These are phyloP conservation scores for Gerris buenoi DNA, from an alignment of 1,140 invertebrate genomes.

Conservation along the genomic window DNA sequence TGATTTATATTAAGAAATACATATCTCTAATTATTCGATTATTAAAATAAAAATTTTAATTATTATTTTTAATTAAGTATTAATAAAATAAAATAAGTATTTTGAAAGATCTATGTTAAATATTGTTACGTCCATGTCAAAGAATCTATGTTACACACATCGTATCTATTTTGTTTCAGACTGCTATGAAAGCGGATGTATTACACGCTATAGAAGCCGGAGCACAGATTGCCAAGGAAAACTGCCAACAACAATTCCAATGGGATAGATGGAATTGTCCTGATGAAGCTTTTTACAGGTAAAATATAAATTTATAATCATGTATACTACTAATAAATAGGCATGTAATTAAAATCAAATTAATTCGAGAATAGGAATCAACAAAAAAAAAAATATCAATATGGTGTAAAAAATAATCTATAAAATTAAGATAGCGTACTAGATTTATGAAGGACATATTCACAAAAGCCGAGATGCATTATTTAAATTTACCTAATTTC, in stretches of 20 bases:
- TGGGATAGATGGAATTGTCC: slow-evolving; percentile 2
- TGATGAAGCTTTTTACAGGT: neutral
- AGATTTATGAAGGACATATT: too few species aligned
- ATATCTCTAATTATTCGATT: neutral
- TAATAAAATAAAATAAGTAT: neutral
- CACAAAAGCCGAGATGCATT: too few species aligned
- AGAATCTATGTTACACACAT: neutral
- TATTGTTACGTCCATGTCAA: neutral
- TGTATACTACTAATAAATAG: too few species aligned
- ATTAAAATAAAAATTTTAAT: neutral
- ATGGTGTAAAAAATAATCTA: too few species aligned
- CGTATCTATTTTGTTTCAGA: too few species aligned
- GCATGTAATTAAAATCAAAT: too few species aligned
- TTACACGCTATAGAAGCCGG: neutral
- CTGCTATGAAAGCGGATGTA: neutral
- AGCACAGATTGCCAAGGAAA: neutral
- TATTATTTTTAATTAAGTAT: neutral
- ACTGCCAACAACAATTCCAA: slow-evolving; percentile 2
- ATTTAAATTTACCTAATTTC: too few species aligned
- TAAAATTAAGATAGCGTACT: too few species aligned
- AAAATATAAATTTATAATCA: neutral
- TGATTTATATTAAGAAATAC: neutral
- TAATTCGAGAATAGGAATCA: too few species aligned
- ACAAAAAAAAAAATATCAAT: too few species aligned
- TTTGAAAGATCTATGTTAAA: neutral